Evolutionary conservation across 2,797 vertebrate genomes (phyloP).

Genomic region (Setipinna tenuifilis): DNA sequence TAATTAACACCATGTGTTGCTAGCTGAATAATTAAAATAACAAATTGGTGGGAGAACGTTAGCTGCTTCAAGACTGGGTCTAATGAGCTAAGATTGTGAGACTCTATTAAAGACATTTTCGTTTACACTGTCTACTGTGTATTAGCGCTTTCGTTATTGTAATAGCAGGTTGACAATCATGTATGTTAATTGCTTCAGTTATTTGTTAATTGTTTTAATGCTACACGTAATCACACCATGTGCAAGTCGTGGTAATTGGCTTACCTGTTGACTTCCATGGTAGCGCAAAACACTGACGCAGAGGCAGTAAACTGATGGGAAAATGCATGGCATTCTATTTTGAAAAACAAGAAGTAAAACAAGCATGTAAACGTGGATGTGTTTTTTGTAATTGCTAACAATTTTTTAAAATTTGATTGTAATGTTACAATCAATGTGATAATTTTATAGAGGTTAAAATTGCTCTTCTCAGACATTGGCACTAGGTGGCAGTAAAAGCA

Average conservation of each 20-base stretch:
- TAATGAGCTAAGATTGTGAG: constrained; percentile 19
- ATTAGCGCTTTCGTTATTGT: neutral
- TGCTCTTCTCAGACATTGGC: neutral
- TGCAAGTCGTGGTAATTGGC: neutral
- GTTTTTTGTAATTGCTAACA: too few species aligned
- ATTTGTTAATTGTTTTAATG: neutral
- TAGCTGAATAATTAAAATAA: constrained; percentile 39
- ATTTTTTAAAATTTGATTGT: too few species aligned
- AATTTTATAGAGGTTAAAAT: neutral
- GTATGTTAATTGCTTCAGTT: neutral
- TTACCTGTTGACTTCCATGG: neutral
- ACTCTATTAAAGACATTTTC: constrained; percentile 7
- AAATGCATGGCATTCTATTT: neutral
- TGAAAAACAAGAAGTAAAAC: neutral
- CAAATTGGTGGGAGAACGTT: constrained; percentile 24
- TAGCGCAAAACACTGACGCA: neutral
- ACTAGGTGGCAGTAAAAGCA: constrained; percentile 18
- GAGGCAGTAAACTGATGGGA: neutral
- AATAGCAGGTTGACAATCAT: neutral
- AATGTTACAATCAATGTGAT: too few species aligned
- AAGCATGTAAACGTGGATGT: too few species aligned
- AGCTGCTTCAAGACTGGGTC: constrained; percentile 35
- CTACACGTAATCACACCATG: neutral
- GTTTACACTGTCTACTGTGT: neutral
- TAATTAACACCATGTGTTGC: constrained; percentile 47